A percentile compares a stretch with the other conserved stretches of the same genome.
Evolutionary conservation across 2,888 invertebrate species (phyloP).

Genomic region (Eupithecia abbreviata): DNA sequence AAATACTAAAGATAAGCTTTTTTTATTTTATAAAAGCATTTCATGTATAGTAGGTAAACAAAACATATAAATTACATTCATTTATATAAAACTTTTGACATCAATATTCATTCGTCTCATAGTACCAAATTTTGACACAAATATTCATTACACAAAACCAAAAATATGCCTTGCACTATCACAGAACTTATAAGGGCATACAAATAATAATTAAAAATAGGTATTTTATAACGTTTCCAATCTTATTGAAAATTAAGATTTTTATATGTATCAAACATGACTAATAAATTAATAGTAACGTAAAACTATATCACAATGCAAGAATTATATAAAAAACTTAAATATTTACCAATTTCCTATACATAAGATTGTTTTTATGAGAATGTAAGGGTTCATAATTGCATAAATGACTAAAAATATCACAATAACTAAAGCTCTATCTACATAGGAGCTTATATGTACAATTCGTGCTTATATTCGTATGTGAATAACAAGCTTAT

Average conservation of each 20-base stretch:
- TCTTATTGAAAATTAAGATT: background rate
- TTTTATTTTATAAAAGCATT: background rate
- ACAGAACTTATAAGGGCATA: background rate
- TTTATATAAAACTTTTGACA: background rate
- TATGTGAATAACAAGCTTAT: too few relatives aligned
- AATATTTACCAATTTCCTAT: background rate
- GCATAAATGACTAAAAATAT: background rate
- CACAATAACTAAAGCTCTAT: background rate
- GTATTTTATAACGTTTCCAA: background rate
- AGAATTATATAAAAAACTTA: too few relatives aligned
- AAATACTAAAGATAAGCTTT: background rate
- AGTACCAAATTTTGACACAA: too few relatives aligned
- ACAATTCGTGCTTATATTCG: too few relatives aligned
- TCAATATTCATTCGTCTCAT: background rate
- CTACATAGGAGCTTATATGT: too few relatives aligned
- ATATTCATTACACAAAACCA: background rate
- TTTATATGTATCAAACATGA: background rate
- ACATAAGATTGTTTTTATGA: background rate
- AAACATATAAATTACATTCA: too few relatives aligned
- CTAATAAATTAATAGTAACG: background rate
- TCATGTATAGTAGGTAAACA: background rate
- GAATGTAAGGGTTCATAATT: background rate
- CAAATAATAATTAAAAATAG: background rate
- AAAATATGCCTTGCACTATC: background rate
- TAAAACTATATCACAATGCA: background rate